Evolutionary conservation across 35 echinoderm and acorn worm species (phyloP), one percentile per base, ranked within the genome.

Genomic region (Patiria miniata): DNA sequence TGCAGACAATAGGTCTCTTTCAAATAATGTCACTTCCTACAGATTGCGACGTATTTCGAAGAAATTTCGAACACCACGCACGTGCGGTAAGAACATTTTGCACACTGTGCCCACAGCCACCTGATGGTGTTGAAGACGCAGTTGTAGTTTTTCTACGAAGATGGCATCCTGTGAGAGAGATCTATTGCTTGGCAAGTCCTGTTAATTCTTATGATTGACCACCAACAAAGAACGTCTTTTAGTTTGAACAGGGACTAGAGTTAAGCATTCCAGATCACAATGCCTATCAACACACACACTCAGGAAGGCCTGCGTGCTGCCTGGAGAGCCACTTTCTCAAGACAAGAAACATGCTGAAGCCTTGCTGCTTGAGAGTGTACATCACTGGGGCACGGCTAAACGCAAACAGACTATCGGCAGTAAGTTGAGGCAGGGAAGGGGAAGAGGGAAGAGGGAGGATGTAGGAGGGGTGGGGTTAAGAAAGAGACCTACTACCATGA

Each of bases 221-320:
- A 60, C 65, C 34, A 73, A 12, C 65, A 34, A 26, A 36, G 19
- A 73, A 73, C 29, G 65, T 30, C 14, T 32, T 12, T 73, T 73
- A 34, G 34, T 73, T 73, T n/a, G n/a, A n/a, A n/a, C n/a, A n/a
- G n/a, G 65, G 26, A 36, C 26, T 12, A 34, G 34, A 73, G 65
- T 73, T 73, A 73, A 6, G 65, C 65, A 73, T 36, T 73, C 26
- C 65, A 60, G 23, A 73, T 73, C 65, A 73, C 65, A 18, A 73
- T 73, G 65, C 65, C 10, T 23, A 32, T 21, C 29, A 73, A 73
- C 26, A 23, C 23, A 73, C 65, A 60, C 57, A 60, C 57, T 14
- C 65, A 16, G 34, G 34, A 68, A 73, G 29, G 29, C 65, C 26
- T 73, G 8, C 1, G 22, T 19, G 60, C 2, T 19, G 15, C n/a